phyloP scores from a whole-genome alignment of 2,113 vertebrate genomes.

The Malaclemys terrapin region DNA sequence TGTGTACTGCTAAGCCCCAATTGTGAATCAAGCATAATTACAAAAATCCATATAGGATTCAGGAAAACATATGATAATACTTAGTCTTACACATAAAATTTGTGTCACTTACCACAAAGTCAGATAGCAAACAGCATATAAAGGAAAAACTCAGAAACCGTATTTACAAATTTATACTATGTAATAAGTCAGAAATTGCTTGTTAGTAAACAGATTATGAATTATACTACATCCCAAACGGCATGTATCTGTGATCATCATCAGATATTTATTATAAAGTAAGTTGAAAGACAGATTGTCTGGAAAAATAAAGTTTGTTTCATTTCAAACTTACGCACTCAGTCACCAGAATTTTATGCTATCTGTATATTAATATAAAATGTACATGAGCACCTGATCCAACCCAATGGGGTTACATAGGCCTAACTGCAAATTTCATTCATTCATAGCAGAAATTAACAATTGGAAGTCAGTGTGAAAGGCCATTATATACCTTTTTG shows the following conservation, averaged over 20 bases:
- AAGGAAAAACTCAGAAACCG: slow-evolving; percentile 33
- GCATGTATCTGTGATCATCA: slow-evolving; percentile 57
- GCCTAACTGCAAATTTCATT: slow-evolving; percentile 49
- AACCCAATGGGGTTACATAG: not conserved
- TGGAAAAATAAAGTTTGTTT: slow-evolving; percentile 71
- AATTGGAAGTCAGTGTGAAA: slow-evolving; percentile 14
- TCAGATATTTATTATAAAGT: slow-evolving; percentile 54
- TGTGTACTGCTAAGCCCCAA: not conserved
- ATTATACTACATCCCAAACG: slow-evolving; percentile 66
- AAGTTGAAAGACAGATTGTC: slow-evolving; percentile 73
- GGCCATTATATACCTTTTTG: not conserved
- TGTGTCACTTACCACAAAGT: slow-evolving; percentile 70
- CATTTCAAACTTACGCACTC: slow-evolving; percentile 24
- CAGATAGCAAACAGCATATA: slow-evolving; percentile 64
- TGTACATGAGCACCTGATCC: slow-evolving; percentile 58
- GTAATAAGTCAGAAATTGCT: slow-evolving; percentile 51
- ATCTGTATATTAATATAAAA: slow-evolving; percentile 49
- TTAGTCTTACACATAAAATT: slow-evolving; percentile 58
- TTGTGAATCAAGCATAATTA: slow-evolving; percentile 56
- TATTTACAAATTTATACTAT: slow-evolving; percentile 78
- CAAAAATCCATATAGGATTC: slow-evolving; percentile 60
- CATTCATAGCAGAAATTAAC: slow-evolving; percentile 45
- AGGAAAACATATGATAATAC: slow-evolving; percentile 50
- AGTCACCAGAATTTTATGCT: slow-evolving; percentile 21
- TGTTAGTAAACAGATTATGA: slow-evolving; percentile 41